Evolutionary conservation across 2,888 invertebrate species (phyloP).

Genomic region (Synergus itoensis): DNA sequence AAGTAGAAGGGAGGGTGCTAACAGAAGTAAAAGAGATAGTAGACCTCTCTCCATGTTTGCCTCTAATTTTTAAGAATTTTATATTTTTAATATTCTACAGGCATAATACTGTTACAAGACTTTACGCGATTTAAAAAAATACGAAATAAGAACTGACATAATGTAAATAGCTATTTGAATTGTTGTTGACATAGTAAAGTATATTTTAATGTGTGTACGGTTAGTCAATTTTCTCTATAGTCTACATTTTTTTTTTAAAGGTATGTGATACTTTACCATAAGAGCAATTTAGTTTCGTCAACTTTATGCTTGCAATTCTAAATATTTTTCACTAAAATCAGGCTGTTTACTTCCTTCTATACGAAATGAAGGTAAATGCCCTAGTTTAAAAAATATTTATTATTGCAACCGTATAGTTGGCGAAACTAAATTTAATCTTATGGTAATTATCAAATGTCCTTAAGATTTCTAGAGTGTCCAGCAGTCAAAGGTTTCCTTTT

Average conservation of each 20-base stretch:
- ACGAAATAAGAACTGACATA: constrained; percentile 2
- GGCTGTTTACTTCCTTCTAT: too few species aligned
- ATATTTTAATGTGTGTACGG: constrained; percentile 6
- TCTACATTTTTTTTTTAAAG: not conserved
- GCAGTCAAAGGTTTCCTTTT: not conserved
- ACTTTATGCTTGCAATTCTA: too few species aligned
- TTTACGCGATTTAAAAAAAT: constrained; percentile 4
- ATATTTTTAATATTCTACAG: not conserved
- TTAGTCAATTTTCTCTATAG: constrained; percentile 13
- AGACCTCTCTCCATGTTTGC: constrained; percentile 71
- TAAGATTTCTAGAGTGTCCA: not conserved
- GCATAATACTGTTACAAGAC: constrained; percentile 35
- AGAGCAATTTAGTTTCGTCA: too few species aligned
- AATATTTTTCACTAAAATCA: too few species aligned
- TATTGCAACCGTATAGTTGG: too few species aligned
- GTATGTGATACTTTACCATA: too few species aligned
- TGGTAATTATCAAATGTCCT: too few species aligned
- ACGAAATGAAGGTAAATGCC: too few species aligned
- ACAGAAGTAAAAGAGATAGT: constrained; percentile 62
- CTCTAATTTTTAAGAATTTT: constrained; percentile 61
- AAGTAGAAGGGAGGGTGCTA: constrained; percentile 44
- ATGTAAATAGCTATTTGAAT: constrained; percentile 21
- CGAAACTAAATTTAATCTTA: too few species aligned
- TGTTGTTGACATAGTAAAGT: not conserved
- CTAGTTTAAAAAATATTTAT: too few species aligned